Base-by-base conservation (phyloP, 2,113 vertebrate genomes). In the Pachypanchax playfairii region DNA sequence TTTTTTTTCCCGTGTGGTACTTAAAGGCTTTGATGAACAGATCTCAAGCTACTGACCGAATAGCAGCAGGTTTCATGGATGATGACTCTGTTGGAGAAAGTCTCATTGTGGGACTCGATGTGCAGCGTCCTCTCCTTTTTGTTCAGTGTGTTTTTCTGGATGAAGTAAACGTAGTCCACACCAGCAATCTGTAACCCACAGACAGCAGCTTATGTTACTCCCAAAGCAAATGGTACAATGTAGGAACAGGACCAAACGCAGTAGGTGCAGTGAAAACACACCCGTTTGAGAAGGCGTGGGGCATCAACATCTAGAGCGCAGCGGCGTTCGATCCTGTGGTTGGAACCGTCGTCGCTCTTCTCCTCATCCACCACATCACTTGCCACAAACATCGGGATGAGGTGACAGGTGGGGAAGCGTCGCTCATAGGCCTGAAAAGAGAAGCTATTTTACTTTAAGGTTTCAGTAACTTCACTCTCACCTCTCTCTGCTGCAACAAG, bases 261-360 rank as follows among this genome's bases (percentile, higher is more conserved):
- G 4, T 36, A 11, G 13, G 20, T 18, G 38, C 5, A 22, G 10
- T n/a, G n/a, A 13, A 3, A 18, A 28, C 73, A 1, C 44, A 97
- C 97, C 94, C 96, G 94, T 82, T 99, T 99, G 71, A 99, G 70
- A 15, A 99, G 93, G 24, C 96, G 89, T 0, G 96, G 96, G 0
- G 96, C 96, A 0, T 98, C 96, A 4, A 99, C 93, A n/a, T 99
- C 95, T 78, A 99, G 92, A 31, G 97, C 96, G 80, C 97, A 99
- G 74, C 95, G 93, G 14, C 96, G 91, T 59, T 98, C 94, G 0
- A 96, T 82, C 24, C 90, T 87, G 0, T 93, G 91, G 28, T 91
- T 48, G 3, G 94, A 88, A 39, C 77, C 92, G 0, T 98, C 96
- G 18, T 97, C 96, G 0, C 91, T 95, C 87, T 71, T 92, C 73